Percentiles rank a stretch among this genome's conserved stretches.
phyloP scores from a whole-genome alignment of 1,140 invertebrate species.

The Apis mellifera region DNA sequence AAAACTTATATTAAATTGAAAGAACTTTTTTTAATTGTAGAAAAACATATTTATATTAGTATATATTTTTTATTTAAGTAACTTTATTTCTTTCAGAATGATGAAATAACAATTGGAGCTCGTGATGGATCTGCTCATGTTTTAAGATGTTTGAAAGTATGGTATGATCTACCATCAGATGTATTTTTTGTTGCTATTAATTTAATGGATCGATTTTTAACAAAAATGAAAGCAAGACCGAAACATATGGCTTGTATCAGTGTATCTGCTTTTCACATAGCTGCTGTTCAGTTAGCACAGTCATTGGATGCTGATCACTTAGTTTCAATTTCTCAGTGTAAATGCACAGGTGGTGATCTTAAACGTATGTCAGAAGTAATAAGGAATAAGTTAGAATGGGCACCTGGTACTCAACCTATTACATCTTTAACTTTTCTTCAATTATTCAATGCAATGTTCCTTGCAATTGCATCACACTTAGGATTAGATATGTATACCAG shows the following conservation, averaged over 20 bases:
- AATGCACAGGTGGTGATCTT: constrained; percentile 88
- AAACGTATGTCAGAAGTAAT: constrained; percentile 88
- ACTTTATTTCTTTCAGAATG: constrained; percentile 74
- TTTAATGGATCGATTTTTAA: constrained; percentile 88
- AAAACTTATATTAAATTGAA: not conserved
- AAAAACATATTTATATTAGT: not conserved
- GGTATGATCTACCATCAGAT: constrained; percentile 90
- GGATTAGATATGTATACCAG: constrained; percentile 79
- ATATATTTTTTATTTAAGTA: not conserved
- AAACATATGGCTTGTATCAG: constrained; percentile 88
- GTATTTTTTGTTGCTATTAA: constrained; percentile 89
- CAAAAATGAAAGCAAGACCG: constrained; percentile 87
- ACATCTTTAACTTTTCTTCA: constrained; percentile 86
- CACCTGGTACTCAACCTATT: constrained; percentile 82
- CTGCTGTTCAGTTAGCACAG: constrained; percentile 79
- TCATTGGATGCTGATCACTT: constrained; percentile 75
- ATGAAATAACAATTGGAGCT: constrained; percentile 87
- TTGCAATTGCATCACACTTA: constrained; percentile 80
- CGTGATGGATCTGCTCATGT: constrained; percentile 90
- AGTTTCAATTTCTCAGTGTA: constrained; percentile 86
- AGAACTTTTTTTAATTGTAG: not conserved
- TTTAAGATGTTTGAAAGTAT: constrained; percentile 90
- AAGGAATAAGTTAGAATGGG: constrained; percentile 85
- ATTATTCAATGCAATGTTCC: constrained; percentile 84
- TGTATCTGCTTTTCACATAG: constrained; percentile 86